Evolutionary conservation across 2,888 invertebrate genomes (phyloP).

Genomic region (Hydrotaea cyrtoneurina): DNA sequence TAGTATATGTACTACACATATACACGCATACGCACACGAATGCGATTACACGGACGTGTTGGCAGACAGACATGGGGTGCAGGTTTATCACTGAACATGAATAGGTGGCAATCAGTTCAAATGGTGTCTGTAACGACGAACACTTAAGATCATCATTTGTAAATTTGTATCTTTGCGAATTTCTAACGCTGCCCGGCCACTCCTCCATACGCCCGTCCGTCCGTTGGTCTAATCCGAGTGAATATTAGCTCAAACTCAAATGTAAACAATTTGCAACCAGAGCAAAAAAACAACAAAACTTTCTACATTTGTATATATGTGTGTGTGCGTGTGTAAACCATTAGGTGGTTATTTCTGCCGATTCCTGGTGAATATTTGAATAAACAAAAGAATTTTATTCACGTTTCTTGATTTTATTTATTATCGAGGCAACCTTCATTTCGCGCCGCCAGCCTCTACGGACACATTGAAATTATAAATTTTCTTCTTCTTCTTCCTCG

Average conservation of each 20-base stretch:
- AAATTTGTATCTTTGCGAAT: constrained; percentile 29
- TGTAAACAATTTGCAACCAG: constrained; percentile 57
- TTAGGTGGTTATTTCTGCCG: constrained; percentile 44
- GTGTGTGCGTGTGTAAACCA: neutral
- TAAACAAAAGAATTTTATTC: constrained; percentile 52
- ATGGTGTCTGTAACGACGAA: constrained; percentile 11
- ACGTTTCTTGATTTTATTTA: constrained; percentile 45
- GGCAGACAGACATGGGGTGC: neutral
- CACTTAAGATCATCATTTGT: constrained; percentile 20
- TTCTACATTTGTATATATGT: neutral
- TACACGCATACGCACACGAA: neutral
- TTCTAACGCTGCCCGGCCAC: too few species aligned
- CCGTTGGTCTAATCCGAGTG: constrained; percentile 10
- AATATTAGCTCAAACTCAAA: constrained; percentile 51
- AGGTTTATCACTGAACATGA: constrained; percentile 26
- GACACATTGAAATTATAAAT: constrained; percentile 1
- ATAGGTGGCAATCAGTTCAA: constrained; percentile 28
- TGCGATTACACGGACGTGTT: neutral
- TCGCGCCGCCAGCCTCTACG: neutral
- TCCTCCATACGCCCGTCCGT: neutral
- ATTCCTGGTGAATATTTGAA: constrained; percentile 50
- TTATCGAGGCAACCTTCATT: constrained; percentile 33
- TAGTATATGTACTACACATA: neutral
- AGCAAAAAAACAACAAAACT: neutral
- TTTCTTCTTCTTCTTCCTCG: too few species aligned